Evolutionary conservation across 2,888 invertebrate genomes (phyloP).

Genomic region (Eudemis profundana): DNA sequence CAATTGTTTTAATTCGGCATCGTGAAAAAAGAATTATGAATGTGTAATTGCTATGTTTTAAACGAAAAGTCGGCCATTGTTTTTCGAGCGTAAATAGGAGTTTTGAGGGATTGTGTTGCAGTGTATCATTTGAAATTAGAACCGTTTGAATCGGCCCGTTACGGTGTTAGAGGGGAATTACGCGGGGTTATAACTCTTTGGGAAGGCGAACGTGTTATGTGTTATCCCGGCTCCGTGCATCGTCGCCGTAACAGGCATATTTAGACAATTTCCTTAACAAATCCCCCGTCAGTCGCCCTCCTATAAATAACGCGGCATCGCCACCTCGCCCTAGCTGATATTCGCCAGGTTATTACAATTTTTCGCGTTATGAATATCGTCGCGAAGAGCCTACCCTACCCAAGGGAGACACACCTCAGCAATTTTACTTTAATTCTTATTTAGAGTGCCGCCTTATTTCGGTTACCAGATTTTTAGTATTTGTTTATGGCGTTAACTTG

Average conservation of each 20-base stretch:
- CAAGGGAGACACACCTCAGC: constrained; percentile 81
- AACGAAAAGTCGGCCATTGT: constrained; percentile 70
- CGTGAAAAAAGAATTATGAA: constrained; percentile 76
- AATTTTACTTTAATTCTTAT: constrained; percentile 85
- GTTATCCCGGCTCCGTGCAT: constrained; percentile 44
- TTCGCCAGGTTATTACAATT: constrained; percentile 84
- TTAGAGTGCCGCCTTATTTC: constrained; percentile 83
- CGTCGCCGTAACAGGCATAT: constrained; percentile 66
- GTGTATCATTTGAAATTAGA: constrained; percentile 35
- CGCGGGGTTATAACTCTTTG: constrained; percentile 16
- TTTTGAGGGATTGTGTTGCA: constrained; percentile 50
- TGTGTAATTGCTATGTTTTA: constrained; percentile 74
- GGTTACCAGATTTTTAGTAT: constrained; percentile 84
- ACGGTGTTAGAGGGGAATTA: constrained; percentile 6
- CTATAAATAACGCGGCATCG: constrained; percentile 68
- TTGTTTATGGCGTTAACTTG: constrained; percentile 81
- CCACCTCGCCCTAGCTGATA: constrained; percentile 69
- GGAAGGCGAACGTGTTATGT: constrained; percentile 28
- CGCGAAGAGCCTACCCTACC: constrained; percentile 68
- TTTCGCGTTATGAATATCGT: constrained; percentile 85
- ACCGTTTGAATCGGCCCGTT: constrained; percentile 8
- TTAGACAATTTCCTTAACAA: constrained; percentile 81
- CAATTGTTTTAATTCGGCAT: constrained; percentile 78
- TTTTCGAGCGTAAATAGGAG: constrained; percentile 65
- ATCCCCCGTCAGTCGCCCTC: constrained; percentile 68